A percentile compares a stretch with the other conserved stretches of the same genome.
Evolutionary conservation across 2,797 vertebrate genomes (phyloP).

Genomic region (Poeciliopsis turneri): DNA sequence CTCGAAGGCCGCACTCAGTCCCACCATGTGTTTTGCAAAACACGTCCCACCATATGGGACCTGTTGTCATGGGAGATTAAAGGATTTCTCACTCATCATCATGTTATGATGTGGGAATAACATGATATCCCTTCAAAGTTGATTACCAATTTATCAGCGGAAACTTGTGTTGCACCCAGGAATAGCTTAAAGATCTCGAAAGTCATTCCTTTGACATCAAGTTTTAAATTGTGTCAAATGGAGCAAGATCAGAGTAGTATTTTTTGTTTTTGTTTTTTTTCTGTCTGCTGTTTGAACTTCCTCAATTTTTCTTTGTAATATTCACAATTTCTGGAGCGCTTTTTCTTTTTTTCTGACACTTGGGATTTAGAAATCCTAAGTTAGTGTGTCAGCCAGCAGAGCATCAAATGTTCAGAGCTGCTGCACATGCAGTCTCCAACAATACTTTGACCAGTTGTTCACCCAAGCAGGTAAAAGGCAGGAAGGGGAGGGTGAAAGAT

Average conservation of each 20-base stretch:
- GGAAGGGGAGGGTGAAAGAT: conserved; percentile 22
- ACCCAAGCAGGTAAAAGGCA: conserved; percentile 39
- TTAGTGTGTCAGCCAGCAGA: conserved; percentile 60
- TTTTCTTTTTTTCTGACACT: background rate
- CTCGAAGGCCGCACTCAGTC: too few relatives aligned
- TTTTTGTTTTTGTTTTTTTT: conserved; percentile 1
- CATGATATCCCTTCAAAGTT: background rate
- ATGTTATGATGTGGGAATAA: too few relatives aligned
- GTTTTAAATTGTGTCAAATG: background rate
- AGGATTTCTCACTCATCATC: background rate
- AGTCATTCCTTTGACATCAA: conserved; percentile 24
- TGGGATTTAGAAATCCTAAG: conserved; percentile 57
- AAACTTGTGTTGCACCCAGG: background rate
- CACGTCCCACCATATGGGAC: too few relatives aligned
- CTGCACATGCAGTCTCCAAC: conserved; percentile 49
- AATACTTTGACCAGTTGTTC: conserved; percentile 52
- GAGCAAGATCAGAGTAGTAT: background rate
- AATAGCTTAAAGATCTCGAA: conserved; percentile 18
- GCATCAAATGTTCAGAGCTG: conserved; percentile 49
- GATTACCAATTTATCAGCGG: conserved; percentile 6
- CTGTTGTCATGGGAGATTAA: too few relatives aligned
- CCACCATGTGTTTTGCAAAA: too few relatives aligned
- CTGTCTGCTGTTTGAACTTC: background rate
- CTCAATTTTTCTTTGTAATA: conserved; percentile 39
- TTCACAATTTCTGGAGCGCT: conserved; percentile 29